Percentiles rank a stretch among this genome's conserved stretches.
Evolutionary conservation across 1,140 invertebrate genomes (phyloP).

Genomic region (Temnothorax longispinosus): DNA sequence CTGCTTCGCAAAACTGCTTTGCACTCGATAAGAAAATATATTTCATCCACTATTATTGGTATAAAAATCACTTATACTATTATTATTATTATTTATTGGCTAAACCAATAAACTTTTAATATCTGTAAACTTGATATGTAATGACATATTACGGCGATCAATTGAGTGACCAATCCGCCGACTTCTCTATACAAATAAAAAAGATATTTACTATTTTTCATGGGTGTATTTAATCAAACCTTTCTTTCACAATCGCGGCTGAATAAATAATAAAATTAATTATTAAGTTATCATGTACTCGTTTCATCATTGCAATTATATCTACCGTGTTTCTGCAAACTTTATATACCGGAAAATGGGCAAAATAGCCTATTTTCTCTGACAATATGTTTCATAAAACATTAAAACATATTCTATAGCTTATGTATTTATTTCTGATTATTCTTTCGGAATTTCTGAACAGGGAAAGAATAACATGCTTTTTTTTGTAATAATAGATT

Average conservation of each 20-base stretch:
- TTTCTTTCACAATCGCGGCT: neutral
- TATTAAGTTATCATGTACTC: neutral
- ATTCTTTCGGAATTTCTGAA: neutral
- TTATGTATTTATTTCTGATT: neutral
- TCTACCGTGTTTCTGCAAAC: neutral
- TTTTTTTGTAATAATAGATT: neutral
- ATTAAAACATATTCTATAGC: neutral
- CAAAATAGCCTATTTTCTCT: neutral
- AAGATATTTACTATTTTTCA: slow-evolving; percentile 61
- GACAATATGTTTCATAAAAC: neutral
- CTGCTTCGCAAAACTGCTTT: too few relatives aligned
- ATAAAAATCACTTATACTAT: neutral
- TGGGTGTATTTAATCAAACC: slow-evolving; percentile 41
- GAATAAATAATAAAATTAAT: slow-evolving; percentile 11
- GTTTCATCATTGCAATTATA: neutral
- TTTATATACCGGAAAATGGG: neutral
- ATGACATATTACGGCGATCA: slow-evolving; percentile 24
- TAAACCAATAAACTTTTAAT: slow-evolving; percentile 7
- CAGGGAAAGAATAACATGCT: neutral
- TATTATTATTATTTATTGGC: too few relatives aligned
- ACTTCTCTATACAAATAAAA: slow-evolving; percentile 42
- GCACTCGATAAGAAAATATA: neutral
- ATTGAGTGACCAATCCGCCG: slow-evolving; percentile 22
- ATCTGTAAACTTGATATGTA: slow-evolving; percentile 36
- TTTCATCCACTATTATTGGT: slow-evolving; percentile 7